Conservation (phyloP, 2,888 invertebrate genomes). For the Lottia gigantea region DNA sequence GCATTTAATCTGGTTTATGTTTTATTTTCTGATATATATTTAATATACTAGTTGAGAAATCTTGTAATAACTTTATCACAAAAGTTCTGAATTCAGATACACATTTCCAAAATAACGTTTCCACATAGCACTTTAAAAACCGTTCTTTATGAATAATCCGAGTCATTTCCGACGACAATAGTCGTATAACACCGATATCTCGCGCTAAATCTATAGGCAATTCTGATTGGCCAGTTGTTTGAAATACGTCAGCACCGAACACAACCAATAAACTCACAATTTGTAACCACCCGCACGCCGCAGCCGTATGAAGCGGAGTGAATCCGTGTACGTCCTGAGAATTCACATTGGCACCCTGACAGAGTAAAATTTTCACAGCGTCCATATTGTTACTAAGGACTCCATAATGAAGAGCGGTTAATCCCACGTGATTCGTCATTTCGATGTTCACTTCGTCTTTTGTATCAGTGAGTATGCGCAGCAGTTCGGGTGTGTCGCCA, state of each 20-base stretch:
- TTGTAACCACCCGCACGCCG: constrained; percentile 57
- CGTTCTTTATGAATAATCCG: constrained; percentile 43
- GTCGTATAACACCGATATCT: constrained; percentile 47
- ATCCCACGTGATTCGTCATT: constrained; percentile 54
- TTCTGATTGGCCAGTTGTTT: constrained; percentile 50
- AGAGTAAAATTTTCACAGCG: constrained; percentile 55
- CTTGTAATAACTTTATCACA: too few species aligned
- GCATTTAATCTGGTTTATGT: too few species aligned
- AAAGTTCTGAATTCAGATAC: too few species aligned
- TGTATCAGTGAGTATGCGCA: constrained; percentile 40
- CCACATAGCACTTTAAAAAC: constrained; percentile 4
- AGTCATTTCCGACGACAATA: constrained; percentile 52
- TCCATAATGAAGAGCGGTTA: constrained; percentile 59
- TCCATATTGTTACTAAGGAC: constrained; percentile 61
- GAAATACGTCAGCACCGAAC: constrained; percentile 56
- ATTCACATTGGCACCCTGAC: constrained; percentile 51
- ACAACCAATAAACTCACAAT: constrained; percentile 54
- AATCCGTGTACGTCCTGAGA: constrained; percentile 58
- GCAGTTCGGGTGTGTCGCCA: constrained; percentile 52
- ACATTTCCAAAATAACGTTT: too few species aligned
- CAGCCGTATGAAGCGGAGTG: constrained; percentile 58
- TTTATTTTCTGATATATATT: too few species aligned
- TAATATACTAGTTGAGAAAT: too few species aligned
- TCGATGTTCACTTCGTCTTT: constrained; percentile 48
- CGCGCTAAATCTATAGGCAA: constrained; percentile 56